Evolutionary conservation across 2,888 invertebrate species (phyloP).

Genomic region (Lochmaea crataegi): DNA sequence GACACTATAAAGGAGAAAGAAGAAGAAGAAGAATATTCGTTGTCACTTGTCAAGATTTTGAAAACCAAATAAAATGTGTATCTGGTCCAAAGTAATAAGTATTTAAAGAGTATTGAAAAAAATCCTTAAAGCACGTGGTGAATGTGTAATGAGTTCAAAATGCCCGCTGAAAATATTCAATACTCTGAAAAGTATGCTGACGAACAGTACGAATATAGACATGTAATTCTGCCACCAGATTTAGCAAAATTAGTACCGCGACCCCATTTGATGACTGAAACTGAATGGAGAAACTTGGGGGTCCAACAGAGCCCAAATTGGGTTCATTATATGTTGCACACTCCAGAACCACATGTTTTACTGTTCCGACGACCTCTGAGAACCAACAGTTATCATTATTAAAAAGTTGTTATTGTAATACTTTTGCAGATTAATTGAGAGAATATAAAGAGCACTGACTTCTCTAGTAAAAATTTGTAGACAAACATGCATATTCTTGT

Average conservation of each 20-base stretch:
- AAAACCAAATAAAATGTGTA: not conserved
- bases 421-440: not conserved
- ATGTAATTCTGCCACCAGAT: constrained; percentile 90
- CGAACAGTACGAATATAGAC: constrained; percentile 89
- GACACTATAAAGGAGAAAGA: no score
- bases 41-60: not conserved
- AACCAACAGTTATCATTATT: constrained; percentile 27
- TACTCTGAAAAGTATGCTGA: constrained; percentile 94
- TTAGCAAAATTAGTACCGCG: constrained; percentile 88
- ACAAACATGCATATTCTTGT: not conserved
- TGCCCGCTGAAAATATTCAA: constrained; percentile 73
- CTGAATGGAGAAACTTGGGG: constrained; percentile 94
- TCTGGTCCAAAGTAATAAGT: no score
- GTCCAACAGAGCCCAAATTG: constrained; percentile 94
- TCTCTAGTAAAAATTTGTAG: not conserved
- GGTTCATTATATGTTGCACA: constrained; percentile 92
- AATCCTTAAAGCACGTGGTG: no score
- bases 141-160: constrained; percentile 17
- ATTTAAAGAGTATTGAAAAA: no score
- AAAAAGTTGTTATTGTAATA: not conserved
- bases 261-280: constrained; percentile 92
- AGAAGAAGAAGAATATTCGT: no score
- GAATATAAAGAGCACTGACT: not conserved
- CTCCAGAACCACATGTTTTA: constrained; percentile 90
- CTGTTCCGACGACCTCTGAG: constrained; percentile 76